Base-by-base conservation (phyloP, 2,797 vertebrate species). In the Poeciliopsis infans region DNA sequence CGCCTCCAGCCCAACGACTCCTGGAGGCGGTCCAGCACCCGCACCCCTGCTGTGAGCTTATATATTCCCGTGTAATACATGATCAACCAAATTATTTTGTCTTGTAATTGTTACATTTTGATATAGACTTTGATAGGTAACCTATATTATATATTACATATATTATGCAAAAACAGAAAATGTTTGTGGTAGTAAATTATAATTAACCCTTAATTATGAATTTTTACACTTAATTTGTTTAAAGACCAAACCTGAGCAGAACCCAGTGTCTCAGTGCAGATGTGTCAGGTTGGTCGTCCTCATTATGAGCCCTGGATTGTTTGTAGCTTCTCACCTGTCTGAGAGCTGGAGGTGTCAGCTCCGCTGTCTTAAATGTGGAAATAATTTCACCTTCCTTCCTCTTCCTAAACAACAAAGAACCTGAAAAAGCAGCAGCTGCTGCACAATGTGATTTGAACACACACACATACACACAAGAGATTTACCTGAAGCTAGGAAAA, bases 321-420 rank as follows among this genome's bases (percentile, higher is more conserved):
- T 93, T 90, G 86, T 91, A 75, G 66, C 88, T 93, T 93, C 90
- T 92, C 95, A 94, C 94, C 93, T 94, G 91, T 81, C 79, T 72
- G 81, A 78, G 85, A 85, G 89, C 82, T n/a, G 85, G 79, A 95
- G 93, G 94, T 95, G 94, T 94, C 79, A 95, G 83, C 91, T 91
- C 92, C 70, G 86, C 75, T 85, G 88, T 91, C 90, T 93, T 91
- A 93, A 94, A 94, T 93, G 94, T 88, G 84, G 91, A 87, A 87
- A 92, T 87, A 88, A 91, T 90, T 92, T 95, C 90, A 91, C 88
- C 88, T 91, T 76, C 85, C 75, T 71, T 86, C 77, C 73, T 75
- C n/a, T 74, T 70, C 75, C 77, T 61, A 61, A 77, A 91, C 82
- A 89, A 78, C 78, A 25, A 41, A 81, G 41, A 55, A 46, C 41